Evolutionary conservation across 2,888 invertebrate genomes (phyloP).

Genomic region (Ophion obscuratus): DNA sequence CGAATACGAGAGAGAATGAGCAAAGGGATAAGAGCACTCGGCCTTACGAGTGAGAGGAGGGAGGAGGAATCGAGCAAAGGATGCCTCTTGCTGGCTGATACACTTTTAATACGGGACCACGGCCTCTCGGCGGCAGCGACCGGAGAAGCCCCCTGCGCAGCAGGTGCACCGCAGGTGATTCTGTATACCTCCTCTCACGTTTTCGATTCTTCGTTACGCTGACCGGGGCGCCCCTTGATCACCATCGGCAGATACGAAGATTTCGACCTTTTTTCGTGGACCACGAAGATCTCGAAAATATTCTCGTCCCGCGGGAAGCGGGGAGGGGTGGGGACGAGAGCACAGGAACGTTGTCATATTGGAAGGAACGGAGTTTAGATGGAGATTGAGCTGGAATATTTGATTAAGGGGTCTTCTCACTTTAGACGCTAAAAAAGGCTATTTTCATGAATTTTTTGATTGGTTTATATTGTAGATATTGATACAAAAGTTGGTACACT

Average conservation of each 20-base stretch:
- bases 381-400: background rate
- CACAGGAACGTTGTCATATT: background rate
- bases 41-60: constrained; percentile 63
- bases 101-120: constrained; percentile 64
- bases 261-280: background rate
- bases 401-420: too few species aligned
- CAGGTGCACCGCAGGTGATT: constrained; percentile 84
- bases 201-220: constrained; percentile 22
- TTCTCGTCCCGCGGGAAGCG: background rate
- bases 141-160: constrained; percentile 83
- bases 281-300: background rate
- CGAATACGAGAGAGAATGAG: constrained; percentile 47
- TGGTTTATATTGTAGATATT: too few species aligned
- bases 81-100: constrained; percentile 59
- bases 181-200: constrained; percentile 64
- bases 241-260: constrained; percentile 1
- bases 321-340: background rate
- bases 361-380: background rate
- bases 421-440: too few species aligned
- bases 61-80: constrained; percentile 43
- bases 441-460: too few species aligned
- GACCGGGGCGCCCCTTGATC: constrained; percentile 29
- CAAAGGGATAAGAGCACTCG: constrained; percentile 22
- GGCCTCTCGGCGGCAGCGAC: constrained; percentile 31
- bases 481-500: too few species aligned